Evolutionary conservation across 1,140 invertebrate genomes (phyloP).

Genomic region (Sipha flava): DNA sequence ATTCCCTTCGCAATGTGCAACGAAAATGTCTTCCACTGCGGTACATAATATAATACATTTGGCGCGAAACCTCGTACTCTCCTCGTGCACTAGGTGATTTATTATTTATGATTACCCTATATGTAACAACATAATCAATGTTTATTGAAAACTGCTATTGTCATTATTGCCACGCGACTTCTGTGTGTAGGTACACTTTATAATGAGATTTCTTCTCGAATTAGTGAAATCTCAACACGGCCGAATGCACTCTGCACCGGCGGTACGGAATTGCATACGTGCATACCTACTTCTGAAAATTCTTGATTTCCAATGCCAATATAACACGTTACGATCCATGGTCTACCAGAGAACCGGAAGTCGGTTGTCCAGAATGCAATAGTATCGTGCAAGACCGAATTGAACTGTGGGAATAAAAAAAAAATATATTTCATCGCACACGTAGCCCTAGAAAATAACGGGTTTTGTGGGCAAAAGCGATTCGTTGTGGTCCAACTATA

Average conservation of each 20-base stretch:
- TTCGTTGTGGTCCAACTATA: not conserved
- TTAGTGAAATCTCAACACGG: not conserved
- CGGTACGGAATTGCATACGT: not conserved
- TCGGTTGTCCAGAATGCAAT: too few relatives aligned
- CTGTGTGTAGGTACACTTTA: too few relatives aligned
- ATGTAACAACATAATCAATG: not conserved
- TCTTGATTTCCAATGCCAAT: too few relatives aligned
- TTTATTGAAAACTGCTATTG: not conserved
- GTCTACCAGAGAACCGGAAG: too few relatives aligned
- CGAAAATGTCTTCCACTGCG: not conserved
- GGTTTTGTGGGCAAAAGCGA: not conserved
- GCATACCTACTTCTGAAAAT: too few relatives aligned
- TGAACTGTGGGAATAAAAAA: too few relatives aligned
- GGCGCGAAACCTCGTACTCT: not conserved
- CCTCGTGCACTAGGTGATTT: not conserved
- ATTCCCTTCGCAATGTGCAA: not conserved
- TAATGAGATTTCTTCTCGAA: not conserved
- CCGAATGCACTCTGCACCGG: not conserved
- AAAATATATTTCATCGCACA: not conserved
- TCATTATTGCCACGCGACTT: not conserved
- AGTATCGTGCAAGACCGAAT: too few relatives aligned
- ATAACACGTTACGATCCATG: too few relatives aligned
- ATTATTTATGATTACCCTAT: not conserved
- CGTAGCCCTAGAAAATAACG: too few relatives aligned
- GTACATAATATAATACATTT: not conserved